Percentiles rank a stretch among this genome's conserved stretches.
phyloP scores from a whole-genome alignment of 2,888 invertebrate species.

The Andrena minutula region DNA sequence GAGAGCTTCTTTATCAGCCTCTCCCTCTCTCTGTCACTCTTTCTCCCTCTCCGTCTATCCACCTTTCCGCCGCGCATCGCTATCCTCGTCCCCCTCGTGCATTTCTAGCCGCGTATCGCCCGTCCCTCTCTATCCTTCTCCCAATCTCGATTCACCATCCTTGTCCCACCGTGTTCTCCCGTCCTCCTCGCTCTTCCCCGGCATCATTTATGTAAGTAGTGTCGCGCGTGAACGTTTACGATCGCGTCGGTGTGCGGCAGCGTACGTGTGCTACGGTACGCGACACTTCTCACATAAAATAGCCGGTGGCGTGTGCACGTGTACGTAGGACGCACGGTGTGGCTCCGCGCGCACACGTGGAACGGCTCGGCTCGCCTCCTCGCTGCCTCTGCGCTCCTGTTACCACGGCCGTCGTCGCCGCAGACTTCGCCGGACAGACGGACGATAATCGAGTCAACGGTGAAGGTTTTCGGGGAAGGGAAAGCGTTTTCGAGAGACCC shows the following conservation, averaged over 20 bases:
- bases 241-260: constrained; percentile 14
- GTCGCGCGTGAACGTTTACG: constrained; percentile 47
- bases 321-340: neutral
- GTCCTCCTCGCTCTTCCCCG: neutral
- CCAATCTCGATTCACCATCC: neutral
- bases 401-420: constrained; percentile 55
- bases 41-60: neutral
- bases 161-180: neutral
- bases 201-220: constrained; percentile 57
- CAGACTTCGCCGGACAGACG: constrained; percentile 67
- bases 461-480: constrained; percentile 60
- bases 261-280: constrained; percentile 19
- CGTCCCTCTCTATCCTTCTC: neutral
- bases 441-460: constrained; percentile 68
- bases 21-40: neutral
- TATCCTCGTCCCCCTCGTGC: neutral
- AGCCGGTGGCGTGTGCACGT: constrained; percentile 26
- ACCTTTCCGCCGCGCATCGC: neutral
- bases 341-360: neutral
- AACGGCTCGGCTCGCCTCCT: constrained; percentile 42
- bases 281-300: constrained; percentile 51
- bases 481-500: constrained; percentile 55
- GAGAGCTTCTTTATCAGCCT: constrained; percentile 28
- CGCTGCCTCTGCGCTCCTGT: constrained; percentile 52
- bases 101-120: constrained; percentile 10